Conservation (phyloP, 2,888 invertebrate species). For the Drosophila austrosaltans region DNA sequence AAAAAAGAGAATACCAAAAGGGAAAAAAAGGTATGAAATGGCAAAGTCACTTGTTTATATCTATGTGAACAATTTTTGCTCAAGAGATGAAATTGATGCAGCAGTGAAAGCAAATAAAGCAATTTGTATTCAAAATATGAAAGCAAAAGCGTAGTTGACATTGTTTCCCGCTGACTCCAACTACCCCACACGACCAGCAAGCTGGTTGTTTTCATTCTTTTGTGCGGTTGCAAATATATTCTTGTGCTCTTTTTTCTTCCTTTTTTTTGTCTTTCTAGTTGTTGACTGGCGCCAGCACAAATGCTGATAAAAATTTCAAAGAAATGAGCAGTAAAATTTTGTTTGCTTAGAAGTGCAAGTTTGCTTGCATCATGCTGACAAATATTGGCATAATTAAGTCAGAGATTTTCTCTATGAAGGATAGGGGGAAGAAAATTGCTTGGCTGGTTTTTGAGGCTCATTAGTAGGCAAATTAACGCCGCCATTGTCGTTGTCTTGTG, state of each 20-base stretch:
- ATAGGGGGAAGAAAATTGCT: slow-evolving; percentile 19
- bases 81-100: slow-evolving; percentile 70
- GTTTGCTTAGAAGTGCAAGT: slow-evolving; percentile 29
- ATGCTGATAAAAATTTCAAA: slow-evolving; percentile 23
- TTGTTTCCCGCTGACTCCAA: slow-evolving; percentile 26
- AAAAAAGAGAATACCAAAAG: slow-evolving; percentile 34
- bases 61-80: slow-evolving; percentile 70
- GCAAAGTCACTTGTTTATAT: slow-evolving; percentile 74
- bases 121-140: slow-evolving; percentile 84
- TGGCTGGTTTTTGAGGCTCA: slow-evolving; percentile 69
- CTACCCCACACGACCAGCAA: neutral
- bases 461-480: slow-evolving; percentile 80
- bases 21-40: slow-evolving; percentile 65
- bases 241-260: slow-evolving; percentile 31
- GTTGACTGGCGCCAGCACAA: slow-evolving; percentile 62
- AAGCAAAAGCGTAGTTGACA: slow-evolving; percentile 72
- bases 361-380: slow-evolving; percentile 18
- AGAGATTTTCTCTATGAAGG: slow-evolving; percentile 1
- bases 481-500: slow-evolving; percentile 43
- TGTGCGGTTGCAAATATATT: slow-evolving; percentile 62
- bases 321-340: slow-evolving; percentile 24
- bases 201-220: slow-evolving; percentile 28
- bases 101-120: slow-evolving; percentile 80
- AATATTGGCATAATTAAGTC: slow-evolving; percentile 70
- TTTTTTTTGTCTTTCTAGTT: slow-evolving; percentile 24